phyloP scores from a whole-genome alignment of 2,888 invertebrate species.

The Norana najaformis region DNA sequence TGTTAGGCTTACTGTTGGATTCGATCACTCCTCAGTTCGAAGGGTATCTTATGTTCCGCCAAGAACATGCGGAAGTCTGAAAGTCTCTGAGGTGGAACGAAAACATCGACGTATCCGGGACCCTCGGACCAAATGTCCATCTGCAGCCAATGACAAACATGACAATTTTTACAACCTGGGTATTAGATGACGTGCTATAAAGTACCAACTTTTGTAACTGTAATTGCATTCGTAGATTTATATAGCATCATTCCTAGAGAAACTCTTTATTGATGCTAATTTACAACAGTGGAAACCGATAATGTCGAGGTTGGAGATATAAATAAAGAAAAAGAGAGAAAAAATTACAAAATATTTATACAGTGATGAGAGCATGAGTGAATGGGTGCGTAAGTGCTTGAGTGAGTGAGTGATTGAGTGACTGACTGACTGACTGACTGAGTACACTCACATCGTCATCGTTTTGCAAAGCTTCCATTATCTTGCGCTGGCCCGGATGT shows the following conservation, averaged over 20 bases:
- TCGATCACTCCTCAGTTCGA: background rate
- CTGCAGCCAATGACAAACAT: background rate
- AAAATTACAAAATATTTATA: too few species aligned
- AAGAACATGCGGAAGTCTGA: background rate
- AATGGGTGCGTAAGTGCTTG: too few species aligned
- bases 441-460: background rate
- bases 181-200: background rate
- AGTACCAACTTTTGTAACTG: background rate
- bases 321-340: too few species aligned
- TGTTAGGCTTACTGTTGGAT: conserved; percentile 1
- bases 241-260: too few species aligned
- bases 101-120: background rate
- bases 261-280: too few species aligned
- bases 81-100: conserved; percentile 17
- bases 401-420: too few species aligned
- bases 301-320: too few species aligned
- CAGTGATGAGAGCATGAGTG: too few species aligned
- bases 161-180: too few species aligned
- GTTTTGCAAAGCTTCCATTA: background rate
- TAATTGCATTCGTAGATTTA: background rate
- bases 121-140: background rate
- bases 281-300: too few species aligned
- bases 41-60: background rate
- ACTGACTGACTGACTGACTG: too few species aligned
- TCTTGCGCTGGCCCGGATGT: background rate